Percentiles rank a stretch among this genome's conserved stretches.
Conservation (phyloP, 2,888 invertebrate genomes). For the Drosophila atroscutellata region DNA sequence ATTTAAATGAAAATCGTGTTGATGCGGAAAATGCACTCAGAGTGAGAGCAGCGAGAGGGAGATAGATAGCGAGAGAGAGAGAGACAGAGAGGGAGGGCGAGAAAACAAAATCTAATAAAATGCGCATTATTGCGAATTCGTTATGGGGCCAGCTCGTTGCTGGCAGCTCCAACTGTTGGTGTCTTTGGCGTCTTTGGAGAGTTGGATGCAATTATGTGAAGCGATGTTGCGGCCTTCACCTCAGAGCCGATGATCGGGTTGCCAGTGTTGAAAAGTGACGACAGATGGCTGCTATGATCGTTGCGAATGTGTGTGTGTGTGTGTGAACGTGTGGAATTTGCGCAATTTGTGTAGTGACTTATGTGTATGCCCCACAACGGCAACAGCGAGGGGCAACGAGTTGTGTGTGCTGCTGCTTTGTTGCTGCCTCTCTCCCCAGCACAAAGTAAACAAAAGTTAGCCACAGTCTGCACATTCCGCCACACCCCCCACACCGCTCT, state of each 20-base stretch:
- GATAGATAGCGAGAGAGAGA: not conserved
- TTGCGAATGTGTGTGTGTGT: conserved; percentile 1
- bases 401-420: conserved; percentile 38
- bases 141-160: conserved; percentile 61
- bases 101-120: conserved; percentile 67
- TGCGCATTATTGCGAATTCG: conserved; percentile 77
- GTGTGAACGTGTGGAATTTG: conserved; percentile 64
- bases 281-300: conserved; percentile 54
- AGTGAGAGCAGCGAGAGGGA: conserved; percentile 30
- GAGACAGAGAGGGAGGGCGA: conserved; percentile 22
- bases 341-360: conserved; percentile 78
- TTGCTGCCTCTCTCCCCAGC: conserved; percentile 25
- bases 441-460: conserved; percentile 69
- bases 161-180: conserved; percentile 8
- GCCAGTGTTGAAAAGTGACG: conserved; percentile 70
- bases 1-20: conserved; percentile 76
- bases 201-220: conserved; percentile 56
- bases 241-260: conserved; percentile 48
- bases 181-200: conserved; percentile 24
- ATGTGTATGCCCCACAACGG: conserved; percentile 65
- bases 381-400: conserved; percentile 50
- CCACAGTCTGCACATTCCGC: conserved; percentile 12
- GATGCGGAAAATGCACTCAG: conserved; percentile 74
- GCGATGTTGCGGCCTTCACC: conserved; percentile 70
- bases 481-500: conserved; percentile 4